Percentiles rank a stretch among this genome's conserved stretches.
phyloP scores from a whole-genome alignment of 2,797 vertebrate genomes.

The Propithecus perrieri region DNA sequence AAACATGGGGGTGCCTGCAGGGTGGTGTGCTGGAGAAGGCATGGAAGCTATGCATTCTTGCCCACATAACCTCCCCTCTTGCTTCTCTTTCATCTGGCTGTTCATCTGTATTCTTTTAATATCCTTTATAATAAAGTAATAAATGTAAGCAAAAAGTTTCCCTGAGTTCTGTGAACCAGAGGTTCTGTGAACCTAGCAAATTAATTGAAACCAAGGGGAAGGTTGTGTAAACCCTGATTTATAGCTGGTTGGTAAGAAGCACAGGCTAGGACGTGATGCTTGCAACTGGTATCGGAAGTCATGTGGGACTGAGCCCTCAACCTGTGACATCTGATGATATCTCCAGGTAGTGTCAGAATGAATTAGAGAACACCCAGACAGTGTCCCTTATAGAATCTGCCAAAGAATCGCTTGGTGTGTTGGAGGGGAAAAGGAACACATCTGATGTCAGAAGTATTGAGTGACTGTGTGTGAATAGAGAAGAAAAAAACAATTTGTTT shows the following conservation, averaged over 20 bases:
- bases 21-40: fast-evolving
- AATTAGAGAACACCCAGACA: not conserved
- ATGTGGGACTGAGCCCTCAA: not conserved
- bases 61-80: not conserved
- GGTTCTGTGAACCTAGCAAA: not conserved
- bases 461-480: not conserved
- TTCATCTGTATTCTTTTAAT: not conserved
- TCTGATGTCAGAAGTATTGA: not conserved
- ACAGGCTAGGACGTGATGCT: not conserved
- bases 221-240: not conserved
- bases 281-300: not conserved
- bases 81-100: not conserved
- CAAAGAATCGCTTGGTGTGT: not conserved
- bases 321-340: not conserved
- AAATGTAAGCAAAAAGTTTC: not conserved
- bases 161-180: not conserved
- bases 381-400: not conserved
- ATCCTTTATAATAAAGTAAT: not conserved
- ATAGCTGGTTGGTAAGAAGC: not conserved
- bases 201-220: not conserved
- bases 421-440: not conserved
- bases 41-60: not conserved
- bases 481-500: not conserved
- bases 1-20: not conserved
- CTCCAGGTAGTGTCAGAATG: not conserved